Evolutionary conservation across 2,888 invertebrate genomes (phyloP), one percentile per base, ranked within the genome.

Genomic region (Eremobia ochroleuca): DNA sequence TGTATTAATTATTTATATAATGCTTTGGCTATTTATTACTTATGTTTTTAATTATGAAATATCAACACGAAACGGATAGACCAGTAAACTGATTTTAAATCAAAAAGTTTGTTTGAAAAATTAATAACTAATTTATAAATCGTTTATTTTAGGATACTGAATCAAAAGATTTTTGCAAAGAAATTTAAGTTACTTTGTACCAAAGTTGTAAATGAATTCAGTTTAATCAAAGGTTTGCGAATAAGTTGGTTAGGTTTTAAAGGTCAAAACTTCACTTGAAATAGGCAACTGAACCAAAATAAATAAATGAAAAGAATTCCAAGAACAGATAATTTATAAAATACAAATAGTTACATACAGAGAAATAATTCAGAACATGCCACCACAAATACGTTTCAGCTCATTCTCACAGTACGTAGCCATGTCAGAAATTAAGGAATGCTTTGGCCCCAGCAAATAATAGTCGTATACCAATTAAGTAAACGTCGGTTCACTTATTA

Each of bases 391-490:
- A 94, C 92, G 87, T 92, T 89, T 92, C 81, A 93, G 93, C 92
- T 92, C 94, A 94, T 94, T 94, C 93, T 92, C 93, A 93, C 91
- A 93, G 89, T 91, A 90, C 88, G 90, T 93, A 93, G 93, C 93
- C 92, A 94, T 93, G 86, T 92, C 92, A 92, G 89, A 85, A 87
- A 88, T 86, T 85, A 90, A 90, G 88, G 82, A 88, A 91, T 86
- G 84, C 88, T 87, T 88, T 88, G 87, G 89, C 87, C 88, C 86
- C 90, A 92, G 93, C 93, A 92, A 94, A 93, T 85, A 83, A 85
- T 88, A 90, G 81, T 85, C 83, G 86, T 84, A 87, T 88, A 92
- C 90, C 90, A 90, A 92, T 88, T 88, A 82, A 87, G 78, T 90
- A 88, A 90, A 88, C 88, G 87, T 87, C 85, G 83, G 80, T 89